Evolutionary conservation across 2,888 invertebrate species (phyloP).

Genomic region (Doris montereyensis): DNA sequence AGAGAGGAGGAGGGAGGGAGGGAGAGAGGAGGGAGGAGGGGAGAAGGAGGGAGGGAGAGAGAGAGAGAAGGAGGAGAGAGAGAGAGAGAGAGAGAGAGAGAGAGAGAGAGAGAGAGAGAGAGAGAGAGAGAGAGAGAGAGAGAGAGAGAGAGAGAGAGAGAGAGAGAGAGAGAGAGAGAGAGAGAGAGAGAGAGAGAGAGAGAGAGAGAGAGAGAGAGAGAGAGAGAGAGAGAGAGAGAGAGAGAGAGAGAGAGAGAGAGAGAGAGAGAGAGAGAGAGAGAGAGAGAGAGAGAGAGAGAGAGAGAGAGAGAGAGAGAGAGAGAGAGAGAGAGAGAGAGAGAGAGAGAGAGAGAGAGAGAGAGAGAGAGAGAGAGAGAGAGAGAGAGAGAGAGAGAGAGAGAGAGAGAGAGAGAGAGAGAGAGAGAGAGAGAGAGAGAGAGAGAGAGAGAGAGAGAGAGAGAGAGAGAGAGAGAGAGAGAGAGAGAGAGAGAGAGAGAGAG

Average conservation of each 20-base stretch:
- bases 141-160: neutral
- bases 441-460: neutral
- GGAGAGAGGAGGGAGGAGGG: neutral
- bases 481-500: neutral
- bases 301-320: neutral
- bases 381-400: neutral
- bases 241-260: neutral
- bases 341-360: constrained; percentile 13
- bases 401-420: neutral
- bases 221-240: neutral
- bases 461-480: neutral
- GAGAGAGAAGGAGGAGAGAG: neutral
- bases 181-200: neutral
- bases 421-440: neutral
- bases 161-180: neutral
- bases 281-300: neutral
- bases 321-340: constrained; percentile 2
- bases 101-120: neutral
- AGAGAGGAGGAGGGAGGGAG: neutral
- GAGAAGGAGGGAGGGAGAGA: neutral
- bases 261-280: neutral
- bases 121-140: neutral
- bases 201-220: neutral
- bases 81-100: neutral
- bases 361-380: constrained; percentile 22